A percentile compares a stretch with the other conserved stretches of the same genome.
These are phyloP conservation scores for Phanerotoma sp. DNA, from an alignment of 2,888 invertebrate species.

Conservation along the genomic window DNA sequence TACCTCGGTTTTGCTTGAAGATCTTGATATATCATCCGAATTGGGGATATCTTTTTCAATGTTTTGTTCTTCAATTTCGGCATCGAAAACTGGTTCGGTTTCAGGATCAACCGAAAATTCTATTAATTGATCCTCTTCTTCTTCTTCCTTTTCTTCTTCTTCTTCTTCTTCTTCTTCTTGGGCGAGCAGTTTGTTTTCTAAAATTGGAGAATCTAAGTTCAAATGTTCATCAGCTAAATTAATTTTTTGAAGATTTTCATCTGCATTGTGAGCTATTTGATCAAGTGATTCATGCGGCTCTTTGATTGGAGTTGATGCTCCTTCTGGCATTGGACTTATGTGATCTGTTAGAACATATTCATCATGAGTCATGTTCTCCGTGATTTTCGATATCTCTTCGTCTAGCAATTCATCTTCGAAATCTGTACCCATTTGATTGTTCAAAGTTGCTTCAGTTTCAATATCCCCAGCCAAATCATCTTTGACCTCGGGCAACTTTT, in stretches of 20 bases:
- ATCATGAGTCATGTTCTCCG: constrained; percentile 56
- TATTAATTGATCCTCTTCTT: too few relatives aligned
- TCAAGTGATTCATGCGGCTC: constrained; percentile 5
- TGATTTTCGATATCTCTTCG: constrained; percentile 55
- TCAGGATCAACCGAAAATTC: too few relatives aligned
- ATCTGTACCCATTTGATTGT: constrained; percentile 36
- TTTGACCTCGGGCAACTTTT: constrained; percentile 8
- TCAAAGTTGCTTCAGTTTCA: constrained; percentile 18
- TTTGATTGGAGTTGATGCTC: constrained; percentile 38
- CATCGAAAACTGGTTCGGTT: too few relatives aligned
- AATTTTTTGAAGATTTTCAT: constrained; percentile 35
- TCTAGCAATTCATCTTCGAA: constrained; percentile 53
- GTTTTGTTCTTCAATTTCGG: too few relatives aligned
- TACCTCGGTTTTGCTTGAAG: too few relatives aligned
- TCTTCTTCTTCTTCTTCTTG: too few relatives aligned
- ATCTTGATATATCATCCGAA: too few relatives aligned
- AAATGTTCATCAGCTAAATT: constrained; percentile 47
- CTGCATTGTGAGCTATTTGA: constrained; percentile 13
- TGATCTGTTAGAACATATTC: constrained; percentile 55
- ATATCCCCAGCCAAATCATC: constrained; percentile 2
- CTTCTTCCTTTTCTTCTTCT: too few relatives aligned
- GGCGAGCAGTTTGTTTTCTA: background rate
- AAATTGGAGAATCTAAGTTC: constrained; percentile 34
- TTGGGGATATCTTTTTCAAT: too few relatives aligned
- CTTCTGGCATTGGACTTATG: constrained; percentile 45